Evolutionary conservation across 2,797 vertebrate genomes (phyloP), one percentile per base, ranked within the genome.

Genomic region (Bradypus variegatus): DNA sequence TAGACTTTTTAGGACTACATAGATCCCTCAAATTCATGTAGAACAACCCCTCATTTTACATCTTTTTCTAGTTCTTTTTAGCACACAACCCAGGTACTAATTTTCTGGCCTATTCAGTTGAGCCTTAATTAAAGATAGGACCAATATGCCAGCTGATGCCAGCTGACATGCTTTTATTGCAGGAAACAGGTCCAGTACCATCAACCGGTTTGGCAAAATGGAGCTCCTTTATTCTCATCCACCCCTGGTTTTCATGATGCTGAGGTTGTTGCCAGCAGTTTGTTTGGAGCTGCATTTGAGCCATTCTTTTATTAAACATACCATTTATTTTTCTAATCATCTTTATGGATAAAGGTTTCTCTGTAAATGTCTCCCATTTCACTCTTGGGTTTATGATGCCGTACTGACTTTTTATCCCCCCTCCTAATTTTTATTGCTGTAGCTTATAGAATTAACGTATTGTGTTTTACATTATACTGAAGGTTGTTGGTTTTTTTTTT

Each of bases 281-380:
- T 77, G 2, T 81, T 50, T 69, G 55, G 62, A 82, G 16, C 41
- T 88, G 1, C 50, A 33, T 70, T 89, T 21, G 53, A 78, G 12
- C 41, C 45, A 36, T 90, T 78, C 33, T 86, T 91, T 12, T 25
- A 27, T 62, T 92, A 75, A 88, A 60, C 45, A 86, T 65, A 86
- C 29, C 27, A 21, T 53, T 73, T 55, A 36, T 69, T 79, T 90
- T 89, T 80, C 53, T 87, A 87, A 25, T 60, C 21, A 48, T 60
- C 45, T 77, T 70, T 53, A 76, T 69, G 80, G 91, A 67, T 67
- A n/a, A 70, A 48, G 45, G 75, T 93, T 91, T 82, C 29, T 91
- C 41, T 76, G 41, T 92, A 78, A 21, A 45, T 72, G 76, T 50
- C 33, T 90, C 58, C 45, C 38, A 2, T 92, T 94, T 93, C 82